Conservation (phyloP, 2,797 vertebrate species). For the Muscicapa striata region DNA sequence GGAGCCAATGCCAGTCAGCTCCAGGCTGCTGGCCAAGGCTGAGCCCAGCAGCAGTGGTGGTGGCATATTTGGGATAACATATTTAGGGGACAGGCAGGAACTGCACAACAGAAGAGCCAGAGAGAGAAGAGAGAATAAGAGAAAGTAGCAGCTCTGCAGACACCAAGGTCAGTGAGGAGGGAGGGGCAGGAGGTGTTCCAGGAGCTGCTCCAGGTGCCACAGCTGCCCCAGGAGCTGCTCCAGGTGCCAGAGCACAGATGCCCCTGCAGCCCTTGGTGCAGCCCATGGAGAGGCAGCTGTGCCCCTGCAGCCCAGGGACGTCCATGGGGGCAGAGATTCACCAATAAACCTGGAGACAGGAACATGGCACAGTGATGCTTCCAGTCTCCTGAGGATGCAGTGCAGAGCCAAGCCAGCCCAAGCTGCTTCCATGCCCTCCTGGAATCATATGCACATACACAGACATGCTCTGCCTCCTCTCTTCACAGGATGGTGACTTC, state of each 20-base stretch:
- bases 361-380: background rate
- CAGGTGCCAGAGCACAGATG: accelerated
- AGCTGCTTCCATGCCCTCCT: background rate
- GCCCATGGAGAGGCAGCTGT: background rate
- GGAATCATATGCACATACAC: background rate
- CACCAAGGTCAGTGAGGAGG: background rate
- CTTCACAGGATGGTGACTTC: background rate
- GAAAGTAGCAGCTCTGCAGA: background rate
- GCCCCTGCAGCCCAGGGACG: background rate
- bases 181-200: background rate
- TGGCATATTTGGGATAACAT: background rate
- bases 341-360: background rate
- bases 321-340: background rate
- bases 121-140: background rate
- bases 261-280: background rate
- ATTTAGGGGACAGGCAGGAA: background rate
- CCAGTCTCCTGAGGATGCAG: background rate
- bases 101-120: background rate
- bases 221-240: background rate
- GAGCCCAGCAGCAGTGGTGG: background rate
- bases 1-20: background rate
- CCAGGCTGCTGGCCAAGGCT: background rate
- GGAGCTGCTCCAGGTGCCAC: background rate
- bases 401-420: accelerated
- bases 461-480: background rate